A percentile compares a stretch with the other conserved stretches of the same genome.
Conservation (phyloP, 2,797 vertebrate genomes). For the Clarias fuscus region DNA sequence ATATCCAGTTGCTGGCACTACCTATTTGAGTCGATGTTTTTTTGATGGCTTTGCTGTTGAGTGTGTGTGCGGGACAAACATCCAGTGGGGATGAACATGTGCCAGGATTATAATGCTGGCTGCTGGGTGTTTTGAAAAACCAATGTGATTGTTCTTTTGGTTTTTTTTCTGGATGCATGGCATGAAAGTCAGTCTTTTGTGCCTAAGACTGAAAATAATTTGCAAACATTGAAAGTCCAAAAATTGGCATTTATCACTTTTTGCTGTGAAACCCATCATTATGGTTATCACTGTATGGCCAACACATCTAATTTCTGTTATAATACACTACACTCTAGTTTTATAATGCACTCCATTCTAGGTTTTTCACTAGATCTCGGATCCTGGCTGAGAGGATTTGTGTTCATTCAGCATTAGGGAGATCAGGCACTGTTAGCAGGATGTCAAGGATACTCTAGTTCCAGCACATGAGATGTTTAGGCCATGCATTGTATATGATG, state of each 20-base stretch:
- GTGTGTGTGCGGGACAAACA: conserved; percentile 28
- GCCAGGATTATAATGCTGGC: conserved; percentile 27
- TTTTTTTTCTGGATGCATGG: too few species aligned
- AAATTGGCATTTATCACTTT: too few species aligned
- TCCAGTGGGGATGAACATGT: conserved; percentile 30
- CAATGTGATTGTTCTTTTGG: neutral
- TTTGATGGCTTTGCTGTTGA: conserved; percentile 23
- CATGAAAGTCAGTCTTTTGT: too few species aligned
- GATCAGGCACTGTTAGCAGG: too few species aligned
- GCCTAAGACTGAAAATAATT: too few species aligned
- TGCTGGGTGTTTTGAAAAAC: conserved; percentile 16
- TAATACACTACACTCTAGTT: neutral
- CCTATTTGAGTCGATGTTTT: neutral
- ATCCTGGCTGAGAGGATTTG: neutral
- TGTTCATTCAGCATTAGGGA: neutral
- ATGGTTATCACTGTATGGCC: neutral
- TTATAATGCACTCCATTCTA: neutral
- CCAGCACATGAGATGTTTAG: too few species aligned
- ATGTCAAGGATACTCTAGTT: too few species aligned
- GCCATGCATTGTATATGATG: neutral
- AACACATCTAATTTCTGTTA: neutral
- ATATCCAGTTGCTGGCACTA: neutral
- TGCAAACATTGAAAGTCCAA: too few species aligned
- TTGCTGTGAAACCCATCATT: too few species aligned
- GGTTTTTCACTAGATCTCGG: neutral